Evolutionary conservation across 2,113 vertebrate species (phyloP), one percentile per base, ranked within the genome.

Genomic region (Aptenodytes forsteri): DNA sequence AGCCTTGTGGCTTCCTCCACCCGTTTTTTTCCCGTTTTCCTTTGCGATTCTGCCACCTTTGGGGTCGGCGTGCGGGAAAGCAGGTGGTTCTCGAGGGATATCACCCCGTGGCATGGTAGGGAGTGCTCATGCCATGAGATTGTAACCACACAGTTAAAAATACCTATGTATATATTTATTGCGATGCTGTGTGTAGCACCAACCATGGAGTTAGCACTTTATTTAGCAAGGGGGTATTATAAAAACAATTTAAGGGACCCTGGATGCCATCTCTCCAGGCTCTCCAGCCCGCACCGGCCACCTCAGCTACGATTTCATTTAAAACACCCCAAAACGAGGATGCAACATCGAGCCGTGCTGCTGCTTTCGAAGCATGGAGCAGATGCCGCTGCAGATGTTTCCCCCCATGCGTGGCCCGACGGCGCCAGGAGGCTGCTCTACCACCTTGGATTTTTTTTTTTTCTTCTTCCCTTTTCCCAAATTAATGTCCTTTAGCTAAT

Each of bases 381-480:
- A 47, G 40, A 29, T 32, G 54, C 25, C 1, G 23, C 67, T 80
- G 44, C 22, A 34, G 38, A 4, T 7, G 7, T 18, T 30, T 11
- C 8, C 44, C 8, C 7, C 26, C 4, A 1, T 5, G 5, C 12
- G 0, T 13, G 59, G 32, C 19, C 27, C 0, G 2, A 15, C 0
- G 7, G 21, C 9, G 3, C n/a, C 2, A 0, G 19, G 47, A 69
- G 32, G 32, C 27, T 87, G 23, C 56, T 88, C 42, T 36, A 1
- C 30, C 18, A 14, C 71, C 34, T n/a, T 56, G 36, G 30, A 11
- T 26, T 32, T 27, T 30, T 85, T n/a, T 34, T 73, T 59, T 21
- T 21, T 36, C 36, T 36, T 36, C 36, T 42, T 6, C 26, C 29
- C 67, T 71, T 6, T 2, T 52, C 66, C 64, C 78, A 49, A 64